Evolutionary conservation across 2,888 invertebrate species (phyloP), one percentile per base, ranked within the genome.

Genomic region (Drosophila longiperda): DNA sequence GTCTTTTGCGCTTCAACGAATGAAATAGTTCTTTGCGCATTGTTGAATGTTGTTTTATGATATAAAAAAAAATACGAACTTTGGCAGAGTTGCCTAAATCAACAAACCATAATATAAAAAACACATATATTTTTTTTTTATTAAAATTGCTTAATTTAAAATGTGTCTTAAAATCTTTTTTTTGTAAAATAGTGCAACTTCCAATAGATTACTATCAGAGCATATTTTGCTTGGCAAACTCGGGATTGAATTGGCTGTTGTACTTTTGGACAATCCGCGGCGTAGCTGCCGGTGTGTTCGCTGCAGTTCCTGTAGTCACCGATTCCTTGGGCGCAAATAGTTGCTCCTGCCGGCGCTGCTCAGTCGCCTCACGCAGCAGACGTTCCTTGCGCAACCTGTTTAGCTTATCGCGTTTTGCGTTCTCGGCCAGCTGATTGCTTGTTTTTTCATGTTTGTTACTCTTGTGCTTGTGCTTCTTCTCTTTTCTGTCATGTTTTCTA

Each of bases 221-320:
- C 91, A 92, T 91, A 94, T 97, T 98, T 93, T 97, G 97, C 88
- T 96, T 95, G 17, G 97, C 97, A 60, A 97, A 92, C 92, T 97
- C 95, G 23, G 99, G 99, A 94, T 99, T 99, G 92, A 98, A 99
- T 92, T 99, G 99, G 3, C 98, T 98, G 93, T 98, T 98, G 91
- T 99, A 99, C 93, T 97, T 97, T 89, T 97, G 96, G 79, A 95
- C 94, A 33, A 96, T 77, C n/a, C 78, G 78, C 0, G 87, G 87
- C 1, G 87, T 86, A 1, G 75, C n/a, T 9, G 79, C 67, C 6
- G 89, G 79, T 0, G 77, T 87, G 20, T 29, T 57, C 1, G 64
- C 40, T 4, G 54, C 68, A 38, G 32, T 73, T 5, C 48, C 40
- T 11, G 74, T 40, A 0, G 23, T 63, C 0, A 92, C 36, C 0